Base-by-base conservation (phyloP, 2,888 invertebrate species). In the Smittia aterrima region DNA sequence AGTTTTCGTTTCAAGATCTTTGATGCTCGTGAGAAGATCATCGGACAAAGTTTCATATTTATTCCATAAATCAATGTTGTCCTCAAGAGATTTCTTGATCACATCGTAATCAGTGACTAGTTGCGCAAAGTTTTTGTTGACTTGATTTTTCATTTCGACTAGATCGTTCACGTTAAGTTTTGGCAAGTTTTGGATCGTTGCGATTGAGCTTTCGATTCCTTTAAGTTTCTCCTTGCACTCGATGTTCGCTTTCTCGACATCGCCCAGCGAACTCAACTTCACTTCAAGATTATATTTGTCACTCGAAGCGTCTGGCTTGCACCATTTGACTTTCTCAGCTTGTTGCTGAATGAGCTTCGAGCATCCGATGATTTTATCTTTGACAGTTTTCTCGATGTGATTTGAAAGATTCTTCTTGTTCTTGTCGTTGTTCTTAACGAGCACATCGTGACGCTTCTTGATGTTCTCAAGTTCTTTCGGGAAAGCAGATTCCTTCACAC, bases 271-370 rank as follows among this genome's bases (percentile, higher is more conserved):
- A 0, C 92, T 89, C 78, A 91, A 87, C 83, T 97, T 97, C 0
- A 95, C 93, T 85, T 96, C 95, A 27, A 96, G 85, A 80, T 95
- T 95, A 80, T 96, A 96, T 80, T 91, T 91, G 79, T 97, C 96
- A 79, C 93, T 95, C 38, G 90, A 89, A 0, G 91, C 87, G 79
- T 96, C 96, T 0, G 95, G 93, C 79, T 90, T 87, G 81, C 96
- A 97, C 95, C 96, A 96, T 13, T 89, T 86, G 0, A 95, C 89
- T 82, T 96, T 96, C 79, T 97, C 96, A 76, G 91, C 90, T 77
- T 92, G 89, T 1, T 66, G 64, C 22, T 66, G 66, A 47, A 74
- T 47, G 0, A 27, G 1, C 25, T 66, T 64, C 3, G 64, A 41
- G 24, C 66, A 66, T 2, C 24, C 32, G 6, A 41, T 25, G 7